These are phyloP conservation scores for Agapornis canus DNA, from an alignment of 2,797 vertebrate species.

Conservation along the genomic window DNA sequence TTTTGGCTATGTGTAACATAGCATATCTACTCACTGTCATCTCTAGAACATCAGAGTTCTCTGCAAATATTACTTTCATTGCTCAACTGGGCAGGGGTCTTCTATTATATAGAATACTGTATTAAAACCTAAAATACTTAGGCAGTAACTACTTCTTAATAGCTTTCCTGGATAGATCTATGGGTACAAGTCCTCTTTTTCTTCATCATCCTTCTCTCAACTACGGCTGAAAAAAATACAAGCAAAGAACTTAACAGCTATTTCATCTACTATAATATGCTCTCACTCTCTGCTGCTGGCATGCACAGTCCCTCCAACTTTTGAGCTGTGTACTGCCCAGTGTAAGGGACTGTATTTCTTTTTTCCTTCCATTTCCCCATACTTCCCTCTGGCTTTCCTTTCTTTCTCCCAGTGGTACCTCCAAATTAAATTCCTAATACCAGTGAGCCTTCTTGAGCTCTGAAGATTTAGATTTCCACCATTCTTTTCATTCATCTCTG, in stretches of 20 bases:
- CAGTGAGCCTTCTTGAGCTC: background rate
- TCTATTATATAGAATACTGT: background rate
- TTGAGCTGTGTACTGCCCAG: background rate
- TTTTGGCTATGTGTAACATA: background rate
- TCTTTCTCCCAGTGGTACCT: background rate
- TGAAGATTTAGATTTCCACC: slow-evolving; percentile 21
- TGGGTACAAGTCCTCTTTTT: background rate
- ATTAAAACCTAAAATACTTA: background rate
- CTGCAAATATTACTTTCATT: background rate
- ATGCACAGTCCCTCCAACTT: background rate
- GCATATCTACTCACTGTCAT: background rate
- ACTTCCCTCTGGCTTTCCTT: background rate
- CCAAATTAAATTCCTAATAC: slow-evolving; percentile 33
- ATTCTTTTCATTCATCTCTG: background rate
- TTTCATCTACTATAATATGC: background rate
- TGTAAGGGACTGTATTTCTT: background rate
- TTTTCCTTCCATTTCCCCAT: background rate
- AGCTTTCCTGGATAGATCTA: background rate
- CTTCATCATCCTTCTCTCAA: background rate
- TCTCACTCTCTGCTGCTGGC: background rate
- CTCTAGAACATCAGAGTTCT: background rate
- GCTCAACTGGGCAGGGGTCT: background rate
- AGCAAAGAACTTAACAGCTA: background rate
- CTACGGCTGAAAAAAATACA: background rate
- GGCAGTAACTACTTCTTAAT: background rate